Base-by-base conservation (phyloP, 2,797 vertebrate species). In the Molossus molossus region DNA sequence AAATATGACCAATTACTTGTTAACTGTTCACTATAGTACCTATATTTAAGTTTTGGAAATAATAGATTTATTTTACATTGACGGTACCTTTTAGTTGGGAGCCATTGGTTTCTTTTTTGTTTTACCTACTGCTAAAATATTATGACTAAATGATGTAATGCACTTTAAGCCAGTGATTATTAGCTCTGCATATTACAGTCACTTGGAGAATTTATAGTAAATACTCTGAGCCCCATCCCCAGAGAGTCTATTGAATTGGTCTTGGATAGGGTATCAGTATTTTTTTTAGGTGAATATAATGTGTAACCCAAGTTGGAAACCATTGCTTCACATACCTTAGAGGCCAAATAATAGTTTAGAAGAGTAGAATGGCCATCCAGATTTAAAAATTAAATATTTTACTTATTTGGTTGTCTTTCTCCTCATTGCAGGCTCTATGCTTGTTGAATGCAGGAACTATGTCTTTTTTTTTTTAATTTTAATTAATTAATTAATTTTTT, bases 21-120 rank as follows among this genome's bases (percentile, higher is more conserved):
- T 90, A 57, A 79, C 18, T 67, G 40, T 48, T 27, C 27, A 13
- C 48, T 13, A 58, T 48, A 79, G 25, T 69, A 48, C 13, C 27
- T 69, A 37, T 53, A 62, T 45, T 69, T 80, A 80, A 90, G 23
- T 90, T 69, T 70, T 67, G 65, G 76, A 90, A 79, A 45, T 79
- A 80, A 27, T 80, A 80, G 37, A 58, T 69, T 90, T 90, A 40
- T 77, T 79, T 57, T 67, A 77, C 48, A 69, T 11, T 45, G 27
- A 80, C 48, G 45, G 58, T 25, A 37, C 9, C 20, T 57, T 90
- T 90, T 80, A 80, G 50, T 77, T 69, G 33, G 64, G 27, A 80
- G 18, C 50, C 67, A 55, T 58, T 69, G 64, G n/a, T 80, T 64
- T 79, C 18, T n/a, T 18, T 69, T 79, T 79, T 55, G 62, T 90